These are phyloP conservation scores for Drosophila basisetae DNA, from an alignment of 2,888 invertebrate species.

Conservation along the genomic window DNA sequence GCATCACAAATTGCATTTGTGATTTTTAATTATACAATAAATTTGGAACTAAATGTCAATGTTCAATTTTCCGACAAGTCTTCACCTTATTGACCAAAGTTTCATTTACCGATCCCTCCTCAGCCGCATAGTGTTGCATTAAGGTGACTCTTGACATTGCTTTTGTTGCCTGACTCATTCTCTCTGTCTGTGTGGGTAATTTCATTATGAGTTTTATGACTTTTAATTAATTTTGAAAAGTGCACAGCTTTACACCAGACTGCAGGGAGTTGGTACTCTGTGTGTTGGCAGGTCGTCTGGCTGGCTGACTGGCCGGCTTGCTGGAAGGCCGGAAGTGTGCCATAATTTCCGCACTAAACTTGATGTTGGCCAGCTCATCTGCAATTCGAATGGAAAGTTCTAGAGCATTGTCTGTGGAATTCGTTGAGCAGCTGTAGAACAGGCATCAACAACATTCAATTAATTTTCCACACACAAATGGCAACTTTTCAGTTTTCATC, in stretches of 20 bases:
- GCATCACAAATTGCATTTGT: constrained; percentile 51
- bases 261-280: constrained; percentile 18
- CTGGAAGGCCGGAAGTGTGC: constrained; percentile 60
- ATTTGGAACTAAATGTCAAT: constrained; percentile 22
- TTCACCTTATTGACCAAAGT: constrained; percentile 27
- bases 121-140: constrained; percentile 3
- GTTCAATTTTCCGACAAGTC: constrained; percentile 19
- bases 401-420: background rate
- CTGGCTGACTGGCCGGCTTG: constrained; percentile 6
- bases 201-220: constrained; percentile 79
- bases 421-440: constrained; percentile 35
- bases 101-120: background rate
- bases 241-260: constrained; percentile 71
- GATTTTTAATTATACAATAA: constrained; percentile 53
- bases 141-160: constrained; percentile 14
- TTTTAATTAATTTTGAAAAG: constrained; percentile 77
- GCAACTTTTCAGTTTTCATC: constrained; percentile 36
- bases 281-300: constrained; percentile 17
- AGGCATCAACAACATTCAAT: constrained; percentile 73
- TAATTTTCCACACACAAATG: constrained; percentile 58
- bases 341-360: constrained; percentile 76
- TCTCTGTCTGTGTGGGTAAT: constrained; percentile 51
- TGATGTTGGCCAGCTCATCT: constrained; percentile 70
- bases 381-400: constrained; percentile 60
- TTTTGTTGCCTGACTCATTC: constrained; percentile 20